Evolutionary conservation across 2,113 vertebrate species (phyloP), one percentile per base, ranked within the genome.

Genomic region (Erythrocercus mccallii): DNA sequence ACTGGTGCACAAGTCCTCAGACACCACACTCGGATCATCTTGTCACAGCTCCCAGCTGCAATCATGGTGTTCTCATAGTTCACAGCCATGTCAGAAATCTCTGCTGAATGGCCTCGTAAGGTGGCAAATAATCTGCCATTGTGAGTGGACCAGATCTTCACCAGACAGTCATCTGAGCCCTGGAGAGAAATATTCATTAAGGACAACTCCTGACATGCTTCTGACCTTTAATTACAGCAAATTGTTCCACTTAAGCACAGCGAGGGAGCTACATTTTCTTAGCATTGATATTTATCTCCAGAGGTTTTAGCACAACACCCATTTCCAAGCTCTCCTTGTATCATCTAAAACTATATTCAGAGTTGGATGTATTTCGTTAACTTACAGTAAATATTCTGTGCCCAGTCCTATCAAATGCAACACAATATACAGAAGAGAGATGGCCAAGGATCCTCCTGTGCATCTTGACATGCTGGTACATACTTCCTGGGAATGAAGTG

Each of bases 321-420:
- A 61, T 64, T 61, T 37, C 53, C 40, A 61, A 62, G 25, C 40
- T 80, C 20, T 51, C 70, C 33, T 28, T 44, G 19, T 16, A 48
- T 12, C 22, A 68, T 11, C 31, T 50, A 70, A 28, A 60, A 51
- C 37, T 33, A 71, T 15, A 60, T n/a, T 68, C 53, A 86, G 19
- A 64, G 69, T 12, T 24, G 13, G 62, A 88, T 48, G 10, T 19
- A 72, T 56, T 94, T 90, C 24, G 91, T 70, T 65, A 93, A 98
- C 99, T 99, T 97, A 99, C 99, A 93, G 99, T 99, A 94, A 99
- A 99, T 97, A 99, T 99, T 97, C 99, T 98, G 96, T 99, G 98
- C 94, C 99, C 99, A 47, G 99, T 99, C 92, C 99, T 99, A 96
- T 99, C 99, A 68, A 99, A 99, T 45, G 99, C 99, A 80, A 99